Conservation (phyloP, 2,888 invertebrate species). For the Aphidius colemani region DNA sequence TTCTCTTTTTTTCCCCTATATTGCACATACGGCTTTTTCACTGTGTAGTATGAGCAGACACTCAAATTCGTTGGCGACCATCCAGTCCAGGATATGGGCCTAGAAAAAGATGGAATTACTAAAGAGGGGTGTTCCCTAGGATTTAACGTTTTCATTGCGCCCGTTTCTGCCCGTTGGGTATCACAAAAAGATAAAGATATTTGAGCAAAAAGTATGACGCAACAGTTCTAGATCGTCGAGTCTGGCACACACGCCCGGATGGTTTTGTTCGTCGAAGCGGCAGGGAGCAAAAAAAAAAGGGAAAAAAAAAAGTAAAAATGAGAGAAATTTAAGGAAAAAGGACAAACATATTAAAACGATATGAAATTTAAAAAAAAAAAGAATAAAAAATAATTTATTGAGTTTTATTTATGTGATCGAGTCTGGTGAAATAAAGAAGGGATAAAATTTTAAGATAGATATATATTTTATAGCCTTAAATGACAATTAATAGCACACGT, state of each 20-base stretch:
- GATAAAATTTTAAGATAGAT: no score
- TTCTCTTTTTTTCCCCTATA: slow-evolving; percentile 12
- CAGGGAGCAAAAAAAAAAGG: slow-evolving; percentile 2
- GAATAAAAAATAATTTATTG: not conserved
- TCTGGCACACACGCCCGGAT: slow-evolving; percentile 25
- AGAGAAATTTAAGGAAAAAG: not conserved
- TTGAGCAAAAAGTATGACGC: slow-evolving; percentile 32
- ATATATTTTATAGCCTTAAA: slow-evolving; percentile 2
- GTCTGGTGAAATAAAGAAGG: not conserved
- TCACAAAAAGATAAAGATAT: slow-evolving; percentile 28
- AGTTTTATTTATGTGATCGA: not conserved
- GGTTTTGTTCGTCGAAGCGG: slow-evolving; percentile 25
- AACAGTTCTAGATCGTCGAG: slow-evolving; percentile 26
- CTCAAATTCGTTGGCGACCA: slow-evolving; percentile 45
- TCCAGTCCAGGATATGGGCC: slow-evolving; percentile 39
- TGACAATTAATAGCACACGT: slow-evolving; percentile 13
- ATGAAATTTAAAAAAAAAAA: not conserved
- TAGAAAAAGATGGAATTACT: no score
- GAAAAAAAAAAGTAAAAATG: slow-evolving; percentile 2
- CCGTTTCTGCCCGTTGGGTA: slow-evolving; percentile 27
- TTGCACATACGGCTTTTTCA: slow-evolving; percentile 29
- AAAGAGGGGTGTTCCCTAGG: slow-evolving; percentile 16
- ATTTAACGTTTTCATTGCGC: slow-evolving; percentile 43
- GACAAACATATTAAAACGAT: slow-evolving; percentile 11
- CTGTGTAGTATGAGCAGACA: slow-evolving; percentile 28